These are phyloP conservation scores for Borostomias antarcticus DNA, from an alignment of 2,797 vertebrate species.

Conservation along the genomic window DNA sequence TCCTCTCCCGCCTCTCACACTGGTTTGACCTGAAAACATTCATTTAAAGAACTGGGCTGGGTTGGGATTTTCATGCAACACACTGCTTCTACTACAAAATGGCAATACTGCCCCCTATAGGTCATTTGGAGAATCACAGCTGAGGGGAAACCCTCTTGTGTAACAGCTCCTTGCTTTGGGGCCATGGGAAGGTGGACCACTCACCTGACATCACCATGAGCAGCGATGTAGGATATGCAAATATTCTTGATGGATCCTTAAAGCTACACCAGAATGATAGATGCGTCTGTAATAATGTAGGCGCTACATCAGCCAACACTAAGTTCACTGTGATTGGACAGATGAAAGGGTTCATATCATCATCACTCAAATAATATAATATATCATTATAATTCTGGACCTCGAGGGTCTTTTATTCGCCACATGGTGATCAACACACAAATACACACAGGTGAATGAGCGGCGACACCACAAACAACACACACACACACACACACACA, in stretches of 20 bases:
- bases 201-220: background rate
- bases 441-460: no score
- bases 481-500: no score
- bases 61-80: slow-evolving; percentile 54
- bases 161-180: background rate
- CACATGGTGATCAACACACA: no score
- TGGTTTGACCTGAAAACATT: slow-evolving; percentile 73
- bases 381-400: no score
- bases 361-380: no score
- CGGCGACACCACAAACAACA: no score
- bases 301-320: no score
- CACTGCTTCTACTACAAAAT: slow-evolving; percentile 7
- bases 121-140: slow-evolving; percentile 36
- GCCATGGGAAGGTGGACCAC: background rate
- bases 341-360: background rate
- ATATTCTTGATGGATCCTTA: background rate
- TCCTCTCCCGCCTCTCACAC: slow-evolving; percentile 42
- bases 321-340: no score
- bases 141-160: slow-evolving; percentile 5
- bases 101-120: slow-evolving; percentile 63
- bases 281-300: no score
- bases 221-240: background rate
- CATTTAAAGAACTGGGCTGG: slow-evolving; percentile 68
- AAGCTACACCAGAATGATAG: background rate
- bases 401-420: no score